Conservation (phyloP, 1,140 invertebrate genomes). For the Lanistes nyassanus region DNA sequence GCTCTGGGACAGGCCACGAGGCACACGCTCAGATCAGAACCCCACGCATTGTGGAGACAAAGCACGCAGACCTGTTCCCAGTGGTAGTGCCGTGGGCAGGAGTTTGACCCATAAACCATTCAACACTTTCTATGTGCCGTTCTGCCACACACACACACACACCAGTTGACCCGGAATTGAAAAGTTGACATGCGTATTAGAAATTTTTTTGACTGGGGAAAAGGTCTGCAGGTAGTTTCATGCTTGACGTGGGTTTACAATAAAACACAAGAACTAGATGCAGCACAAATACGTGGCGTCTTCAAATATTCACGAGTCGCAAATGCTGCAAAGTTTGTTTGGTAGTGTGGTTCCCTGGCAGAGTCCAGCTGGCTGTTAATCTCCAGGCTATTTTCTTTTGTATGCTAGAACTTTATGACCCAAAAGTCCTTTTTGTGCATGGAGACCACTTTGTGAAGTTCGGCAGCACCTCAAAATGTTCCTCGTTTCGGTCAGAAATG, state of each 20-base stretch:
- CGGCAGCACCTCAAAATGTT: background rate
- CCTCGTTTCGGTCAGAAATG: background rate
- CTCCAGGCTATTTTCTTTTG: background rate
- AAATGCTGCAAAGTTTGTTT: background rate
- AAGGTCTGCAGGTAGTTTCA: background rate
- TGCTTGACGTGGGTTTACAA: background rate
- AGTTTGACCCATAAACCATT: too few species aligned
- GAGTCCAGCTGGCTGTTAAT: background rate
- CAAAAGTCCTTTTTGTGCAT: background rate
- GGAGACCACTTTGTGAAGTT: background rate
- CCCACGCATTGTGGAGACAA: too few species aligned
- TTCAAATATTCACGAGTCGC: background rate
- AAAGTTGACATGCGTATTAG: background rate
- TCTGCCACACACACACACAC: constrained; percentile 1
- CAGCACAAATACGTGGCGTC: background rate
- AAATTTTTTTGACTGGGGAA: background rate
- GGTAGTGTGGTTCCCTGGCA: background rate
- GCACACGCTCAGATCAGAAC: too few species aligned
- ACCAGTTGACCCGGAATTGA: background rate
- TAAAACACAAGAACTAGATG: background rate
- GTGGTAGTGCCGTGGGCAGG: too few species aligned
- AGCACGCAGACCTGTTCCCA: too few species aligned
- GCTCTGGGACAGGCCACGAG: too few species aligned
- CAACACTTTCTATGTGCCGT: too few species aligned
- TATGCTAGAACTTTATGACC: background rate